Conservation (phyloP, 2,888 invertebrate species). For the Brachyopa scutellaris region DNA sequence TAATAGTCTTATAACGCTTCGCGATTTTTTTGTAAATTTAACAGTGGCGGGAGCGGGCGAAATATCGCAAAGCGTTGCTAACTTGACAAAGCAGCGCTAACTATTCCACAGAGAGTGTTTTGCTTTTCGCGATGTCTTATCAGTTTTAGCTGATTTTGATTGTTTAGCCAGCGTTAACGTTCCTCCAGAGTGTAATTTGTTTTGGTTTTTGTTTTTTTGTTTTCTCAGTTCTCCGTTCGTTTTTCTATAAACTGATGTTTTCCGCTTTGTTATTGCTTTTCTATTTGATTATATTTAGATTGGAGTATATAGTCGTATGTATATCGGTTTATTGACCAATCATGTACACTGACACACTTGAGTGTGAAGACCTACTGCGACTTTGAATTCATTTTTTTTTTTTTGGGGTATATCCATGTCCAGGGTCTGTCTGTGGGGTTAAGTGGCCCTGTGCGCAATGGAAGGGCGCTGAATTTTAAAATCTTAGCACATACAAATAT, state of each 20-base stretch:
- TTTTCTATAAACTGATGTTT: background rate
- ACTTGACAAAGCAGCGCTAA: background rate
- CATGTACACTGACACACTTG: background rate
- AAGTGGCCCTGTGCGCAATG: background rate
- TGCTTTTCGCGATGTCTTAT: background rate
- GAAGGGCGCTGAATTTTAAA: too few species aligned
- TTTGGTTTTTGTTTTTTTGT: background rate
- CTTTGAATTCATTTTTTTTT: background rate
- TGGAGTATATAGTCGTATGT: background rate
- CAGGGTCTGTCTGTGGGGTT: background rate
- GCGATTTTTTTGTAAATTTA: slow-evolving; percentile 11
- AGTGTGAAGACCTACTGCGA: background rate
- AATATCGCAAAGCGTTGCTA: background rate
- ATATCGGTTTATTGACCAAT: background rate
- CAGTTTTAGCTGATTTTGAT: background rate
- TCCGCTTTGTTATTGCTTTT: background rate
- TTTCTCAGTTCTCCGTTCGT: background rate
- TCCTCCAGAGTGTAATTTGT: background rate
- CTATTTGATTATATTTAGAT: background rate
- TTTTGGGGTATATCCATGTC: background rate
- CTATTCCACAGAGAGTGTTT: background rate
- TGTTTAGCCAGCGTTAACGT: background rate
- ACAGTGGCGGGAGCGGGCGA: background rate
- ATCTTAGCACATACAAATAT: too few species aligned
- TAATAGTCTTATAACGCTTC: slow-evolving; percentile 33